phyloP scores from a whole-genome alignment of 2,113 vertebrate species.

The Shinisaurus crocodilurus region DNA sequence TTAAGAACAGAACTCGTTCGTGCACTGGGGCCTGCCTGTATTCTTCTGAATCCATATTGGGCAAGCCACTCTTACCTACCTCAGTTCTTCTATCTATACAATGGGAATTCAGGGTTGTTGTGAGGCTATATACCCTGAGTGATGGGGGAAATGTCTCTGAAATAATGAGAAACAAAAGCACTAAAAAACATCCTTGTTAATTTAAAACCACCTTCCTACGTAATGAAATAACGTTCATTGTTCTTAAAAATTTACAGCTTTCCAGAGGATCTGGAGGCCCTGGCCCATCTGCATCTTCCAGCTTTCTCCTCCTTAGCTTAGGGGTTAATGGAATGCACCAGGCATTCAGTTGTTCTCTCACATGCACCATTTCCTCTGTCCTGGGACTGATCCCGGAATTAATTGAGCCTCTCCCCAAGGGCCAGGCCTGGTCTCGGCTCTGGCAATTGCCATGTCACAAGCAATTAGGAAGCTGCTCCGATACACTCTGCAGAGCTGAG shows the following conservation, averaged over 20 bases:
- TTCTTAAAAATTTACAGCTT: fast-evolving
- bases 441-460: neutral
- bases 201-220: neutral
- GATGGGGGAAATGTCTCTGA: neutral
- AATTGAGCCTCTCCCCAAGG: neutral
- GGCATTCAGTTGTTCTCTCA: neutral
- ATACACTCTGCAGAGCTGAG: fast-evolving
- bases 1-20: too few species aligned
- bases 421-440: neutral
- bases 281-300: neutral
- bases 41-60: neutral
- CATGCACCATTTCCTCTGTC: neutral
- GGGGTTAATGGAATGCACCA: neutral
- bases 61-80: neutral
- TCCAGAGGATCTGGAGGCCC: neutral
- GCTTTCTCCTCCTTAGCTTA: neutral
- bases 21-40: too few species aligned
- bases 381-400: neutral
- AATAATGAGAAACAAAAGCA: neutral
- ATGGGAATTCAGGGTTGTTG: neutral
- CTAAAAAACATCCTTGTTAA: neutral
- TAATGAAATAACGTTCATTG: neutral
- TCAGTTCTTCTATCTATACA: neutral
- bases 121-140: too few species aligned
- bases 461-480: neutral